Evolutionary conservation across 2,888 invertebrate species (phyloP).

Genomic region (Geophilus truncorum): DNA sequence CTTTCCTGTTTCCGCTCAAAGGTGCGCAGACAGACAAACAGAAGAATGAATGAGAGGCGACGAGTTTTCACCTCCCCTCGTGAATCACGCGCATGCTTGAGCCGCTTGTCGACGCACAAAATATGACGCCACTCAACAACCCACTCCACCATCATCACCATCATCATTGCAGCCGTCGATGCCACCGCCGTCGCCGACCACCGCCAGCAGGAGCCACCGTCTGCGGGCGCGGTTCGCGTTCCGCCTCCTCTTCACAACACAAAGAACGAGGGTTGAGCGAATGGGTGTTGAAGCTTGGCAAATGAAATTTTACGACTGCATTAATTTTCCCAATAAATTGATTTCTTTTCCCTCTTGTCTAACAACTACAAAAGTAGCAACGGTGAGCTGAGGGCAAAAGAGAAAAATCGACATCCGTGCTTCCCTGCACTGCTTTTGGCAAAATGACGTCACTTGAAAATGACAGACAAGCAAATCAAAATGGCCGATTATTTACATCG

Average conservation of each 20-base stretch:
- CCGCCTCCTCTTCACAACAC: not conserved
- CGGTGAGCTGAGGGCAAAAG: not conserved
- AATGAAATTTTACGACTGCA: not conserved
- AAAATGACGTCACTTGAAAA: not conserved
- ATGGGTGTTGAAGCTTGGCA: not conserved
- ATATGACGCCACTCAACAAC: not conserved
- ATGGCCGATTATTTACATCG: not conserved
- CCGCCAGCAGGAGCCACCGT: not conserved
- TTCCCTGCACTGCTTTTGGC: not conserved
- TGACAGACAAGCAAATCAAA: not conserved
- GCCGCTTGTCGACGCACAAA: not conserved
- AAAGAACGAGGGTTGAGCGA: not conserved
- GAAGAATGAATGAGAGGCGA: not conserved
- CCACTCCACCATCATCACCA: not conserved
- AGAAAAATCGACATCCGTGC: not conserved
- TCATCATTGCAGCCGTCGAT: not conserved
- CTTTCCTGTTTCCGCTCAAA: not conserved
- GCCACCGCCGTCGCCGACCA: not conserved
- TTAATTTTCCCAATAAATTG: not conserved
- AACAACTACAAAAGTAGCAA: not conserved
- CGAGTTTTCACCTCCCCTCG: not conserved
- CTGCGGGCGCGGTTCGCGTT: not conserved
- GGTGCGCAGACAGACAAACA: not conserved
- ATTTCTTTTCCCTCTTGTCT: not conserved
- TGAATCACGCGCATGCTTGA: constrained; percentile 24